Evolutionary conservation across 2,113 vertebrate genomes (phyloP), one percentile per base, ranked within the genome.

Genomic region (Sander vitreus): DNA sequence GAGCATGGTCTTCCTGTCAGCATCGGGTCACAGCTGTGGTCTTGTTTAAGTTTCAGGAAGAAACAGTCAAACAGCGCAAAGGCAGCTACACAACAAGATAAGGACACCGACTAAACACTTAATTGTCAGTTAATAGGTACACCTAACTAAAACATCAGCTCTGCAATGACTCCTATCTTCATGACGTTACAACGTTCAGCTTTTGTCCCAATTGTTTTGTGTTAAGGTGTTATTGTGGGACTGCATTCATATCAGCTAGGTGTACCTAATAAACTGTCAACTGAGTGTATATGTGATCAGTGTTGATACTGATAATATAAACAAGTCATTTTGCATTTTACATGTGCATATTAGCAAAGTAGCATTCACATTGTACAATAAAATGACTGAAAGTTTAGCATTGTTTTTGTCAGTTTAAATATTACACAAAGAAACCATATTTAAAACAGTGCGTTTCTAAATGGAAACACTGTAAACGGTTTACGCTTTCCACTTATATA

Each of bases 11-110:
- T 76, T 73, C 55, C 70, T 50, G 78, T 74, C 62, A 48, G 72
- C 53, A 65, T 73, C 30, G 19, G 80, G 81, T 73, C 82, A 82
- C 71, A 73, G 74, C 86, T 57, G 65, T 43, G 54, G 79, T 81
- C 67, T 63, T 48, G 64, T 86, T 79, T 76, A 70, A 59, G 63
- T 78, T 58, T 71, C 19, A 23, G 45, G 58, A 78, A 33, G 30
- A 77, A 25, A 72, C 14, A 65, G 15, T 67, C 62, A 85, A 85
- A 84, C 64, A 80, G 58, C 4, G 8, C 6, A 53, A 27, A 73
- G 23, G 53, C 25, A 65, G 65, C 30, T 51, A 50, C 27, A 67
- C 19, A 27, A 47, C 36, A 55, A 45, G 72, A 78, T 12, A 66
- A 33, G 18, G 21, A 63, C 30, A 60, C 25, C 1, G 45, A 73